These are phyloP conservation scores for Drosophila equinoxialis DNA, from an alignment of 1,140 invertebrate genomes.

Conservation along the genomic window DNA sequence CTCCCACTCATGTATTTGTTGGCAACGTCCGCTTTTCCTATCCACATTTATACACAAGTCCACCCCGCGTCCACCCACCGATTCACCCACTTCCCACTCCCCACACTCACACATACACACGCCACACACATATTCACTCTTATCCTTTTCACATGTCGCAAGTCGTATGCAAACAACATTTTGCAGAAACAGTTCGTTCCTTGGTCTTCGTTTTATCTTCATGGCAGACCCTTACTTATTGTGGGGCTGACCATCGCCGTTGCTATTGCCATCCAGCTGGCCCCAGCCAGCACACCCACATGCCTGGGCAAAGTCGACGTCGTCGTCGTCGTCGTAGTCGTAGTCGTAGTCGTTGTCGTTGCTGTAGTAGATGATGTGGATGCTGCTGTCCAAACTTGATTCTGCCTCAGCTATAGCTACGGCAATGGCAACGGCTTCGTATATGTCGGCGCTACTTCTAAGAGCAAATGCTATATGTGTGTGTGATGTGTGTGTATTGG, in stretches of 20 bases:
- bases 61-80: constrained; percentile 19
- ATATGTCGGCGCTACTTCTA: constrained; percentile 10
- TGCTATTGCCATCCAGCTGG: constrained; percentile 24
- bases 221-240: constrained; percentile 82
- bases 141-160: constrained; percentile 82
- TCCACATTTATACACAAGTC: constrained; percentile 53
- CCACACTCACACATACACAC: constrained; percentile 25
- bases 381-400: constrained; percentile 70
- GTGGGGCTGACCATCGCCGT: constrained; percentile 73
- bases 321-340: constrained; percentile 3
- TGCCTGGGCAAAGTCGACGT: constrained; percentile 43
- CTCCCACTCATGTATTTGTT: constrained; percentile 80
- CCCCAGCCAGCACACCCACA: constrained; percentile 38
- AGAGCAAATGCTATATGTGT: constrained; percentile 16
- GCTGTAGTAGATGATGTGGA: constrained; percentile 48
- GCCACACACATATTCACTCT: constrained; percentile 57
- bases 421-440: constrained; percentile 56
- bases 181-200: constrained; percentile 83
- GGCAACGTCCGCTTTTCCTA: constrained; percentile 69
- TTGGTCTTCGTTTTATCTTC: constrained; percentile 83
- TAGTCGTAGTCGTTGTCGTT: constrained; percentile 15
- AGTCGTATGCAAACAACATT: constrained; percentile 83
- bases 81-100: constrained; percentile 14
- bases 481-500: constrained; percentile 30
- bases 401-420: constrained; percentile 61